phyloP scores from a whole-genome alignment of 1,140 invertebrate species.

The Lepidurus packardi region DNA sequence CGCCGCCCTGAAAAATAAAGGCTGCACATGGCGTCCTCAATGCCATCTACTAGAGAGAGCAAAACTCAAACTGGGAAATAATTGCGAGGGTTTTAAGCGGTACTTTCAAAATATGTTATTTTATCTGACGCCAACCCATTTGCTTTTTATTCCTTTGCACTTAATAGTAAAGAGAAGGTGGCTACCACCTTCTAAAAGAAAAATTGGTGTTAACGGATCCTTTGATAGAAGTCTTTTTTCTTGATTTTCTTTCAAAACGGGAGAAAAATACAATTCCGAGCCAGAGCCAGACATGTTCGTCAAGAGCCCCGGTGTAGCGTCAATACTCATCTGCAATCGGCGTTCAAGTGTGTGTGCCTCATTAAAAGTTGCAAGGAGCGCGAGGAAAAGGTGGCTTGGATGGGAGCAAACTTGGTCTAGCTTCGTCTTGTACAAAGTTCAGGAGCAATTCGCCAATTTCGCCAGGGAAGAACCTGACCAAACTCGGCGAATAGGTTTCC shows the following conservation, averaged over 20 bases:
- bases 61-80: no score
- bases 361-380: conserved; percentile 15
- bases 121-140: no score
- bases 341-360: conserved; percentile 20
- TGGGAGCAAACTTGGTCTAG: conserved; percentile 5
- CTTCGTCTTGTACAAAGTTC: conserved; percentile 4
- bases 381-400: not conserved
- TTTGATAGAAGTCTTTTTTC: not conserved
- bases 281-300: not conserved
- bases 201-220: no score
- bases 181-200: no score
- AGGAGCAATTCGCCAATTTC: conserved; percentile 9
- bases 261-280: not conserved
- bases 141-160: no score
- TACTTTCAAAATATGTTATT: no score
- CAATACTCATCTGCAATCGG: conserved; percentile 21
- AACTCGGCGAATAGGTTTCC: conserved; percentile 17
- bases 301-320: conserved; percentile 7
- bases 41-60: no score
- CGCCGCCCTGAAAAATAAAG: not conserved
- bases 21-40: no score
- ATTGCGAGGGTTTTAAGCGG: no score
- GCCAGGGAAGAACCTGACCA: conserved; percentile 17
- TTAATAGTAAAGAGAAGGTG: no score
- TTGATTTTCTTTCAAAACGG: not conserved